These are phyloP conservation scores for Rhadinocentrus ornatus DNA, from an alignment of 2,797 vertebrate genomes.

Conservation along the genomic window DNA sequence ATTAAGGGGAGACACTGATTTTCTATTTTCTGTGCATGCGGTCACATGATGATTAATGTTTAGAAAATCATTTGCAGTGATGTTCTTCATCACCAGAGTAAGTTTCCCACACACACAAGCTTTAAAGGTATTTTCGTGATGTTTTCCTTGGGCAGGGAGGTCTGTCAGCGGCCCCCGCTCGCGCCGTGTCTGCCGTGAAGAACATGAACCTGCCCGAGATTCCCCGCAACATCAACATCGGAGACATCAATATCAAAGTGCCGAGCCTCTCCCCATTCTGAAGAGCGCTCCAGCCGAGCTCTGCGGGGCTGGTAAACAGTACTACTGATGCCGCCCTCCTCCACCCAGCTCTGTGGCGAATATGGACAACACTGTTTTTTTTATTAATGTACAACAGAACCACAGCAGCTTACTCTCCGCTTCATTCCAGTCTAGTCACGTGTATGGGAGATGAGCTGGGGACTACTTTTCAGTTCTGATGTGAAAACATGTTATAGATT, in stretches of 20 bases:
- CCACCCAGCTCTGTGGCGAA: conserved; percentile 32
- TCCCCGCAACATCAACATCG: conserved; percentile 95
- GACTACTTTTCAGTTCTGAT: conserved; percentile 19
- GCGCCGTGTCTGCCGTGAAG: conserved; percentile 93
- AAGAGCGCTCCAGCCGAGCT: conserved; percentile 50
- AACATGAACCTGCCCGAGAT: conserved; percentile 96
- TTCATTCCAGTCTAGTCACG: conserved; percentile 17
- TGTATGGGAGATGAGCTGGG: conserved; percentile 19
- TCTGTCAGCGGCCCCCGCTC: conserved; percentile 90
- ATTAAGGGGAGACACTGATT: not conserved
- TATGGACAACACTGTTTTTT: conserved; percentile 20
- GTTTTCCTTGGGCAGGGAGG: conserved; percentile 82
- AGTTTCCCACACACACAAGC: not conserved
- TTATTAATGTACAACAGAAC: conserved; percentile 22
- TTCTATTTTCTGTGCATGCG: not conserved
- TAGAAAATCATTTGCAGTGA: not conserved
- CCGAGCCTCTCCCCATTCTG: conserved; percentile 92
- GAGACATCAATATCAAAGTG: conserved; percentile 96
- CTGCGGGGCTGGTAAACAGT: conserved; percentile 27
- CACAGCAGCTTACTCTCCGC: conserved; percentile 24
- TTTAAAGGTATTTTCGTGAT: conserved; percentile 28
- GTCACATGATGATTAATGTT: not conserved
- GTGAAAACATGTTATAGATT: conserved; percentile 25
- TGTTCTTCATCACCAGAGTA: not conserved
- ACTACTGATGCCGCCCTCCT: conserved; percentile 34